phyloP scores from a whole-genome alignment of 2,113 vertebrate genomes.

The Pelodiscus sinensis region DNA sequence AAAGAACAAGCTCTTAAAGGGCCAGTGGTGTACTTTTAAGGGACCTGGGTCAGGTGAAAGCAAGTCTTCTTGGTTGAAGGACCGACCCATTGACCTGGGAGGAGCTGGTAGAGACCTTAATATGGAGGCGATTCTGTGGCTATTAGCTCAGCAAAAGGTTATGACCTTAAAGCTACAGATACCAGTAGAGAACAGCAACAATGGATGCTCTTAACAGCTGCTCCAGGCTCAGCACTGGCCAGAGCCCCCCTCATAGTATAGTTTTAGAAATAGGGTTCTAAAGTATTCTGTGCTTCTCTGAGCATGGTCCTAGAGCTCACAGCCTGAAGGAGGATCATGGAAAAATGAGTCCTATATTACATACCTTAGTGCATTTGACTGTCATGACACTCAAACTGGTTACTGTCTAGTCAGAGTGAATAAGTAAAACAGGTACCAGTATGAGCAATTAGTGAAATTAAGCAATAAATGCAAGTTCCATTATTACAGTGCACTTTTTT shows the following conservation, averaged over 20 bases:
- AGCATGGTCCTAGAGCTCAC: fast-evolving
- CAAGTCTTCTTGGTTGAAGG: neutral
- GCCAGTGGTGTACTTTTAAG: neutral
- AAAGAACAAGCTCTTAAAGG: neutral
- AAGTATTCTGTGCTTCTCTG: neutral
- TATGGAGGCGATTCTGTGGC: neutral
- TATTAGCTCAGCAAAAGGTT: neutral
- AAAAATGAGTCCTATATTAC: neutral
- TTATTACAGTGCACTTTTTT: neutral
- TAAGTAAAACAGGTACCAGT: neutral
- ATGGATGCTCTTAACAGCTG: neutral
- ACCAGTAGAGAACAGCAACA: neutral
- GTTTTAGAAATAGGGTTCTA: neutral
- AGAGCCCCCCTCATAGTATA: neutral
- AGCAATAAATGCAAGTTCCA: neutral
- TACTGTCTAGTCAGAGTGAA: neutral
- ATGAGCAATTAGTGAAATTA: neutral
- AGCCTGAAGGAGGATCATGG: neutral
- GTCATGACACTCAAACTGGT: neutral
- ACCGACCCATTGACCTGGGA: neutral
- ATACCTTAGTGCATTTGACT: neutral
- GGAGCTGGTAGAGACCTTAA: neutral
- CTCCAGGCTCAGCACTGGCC: neutral
- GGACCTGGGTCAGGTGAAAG: neutral
- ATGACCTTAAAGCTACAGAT: neutral